Conservation (phyloP, 64 coral and sea anemone genomes). For the Acropora tenuis region DNA sequence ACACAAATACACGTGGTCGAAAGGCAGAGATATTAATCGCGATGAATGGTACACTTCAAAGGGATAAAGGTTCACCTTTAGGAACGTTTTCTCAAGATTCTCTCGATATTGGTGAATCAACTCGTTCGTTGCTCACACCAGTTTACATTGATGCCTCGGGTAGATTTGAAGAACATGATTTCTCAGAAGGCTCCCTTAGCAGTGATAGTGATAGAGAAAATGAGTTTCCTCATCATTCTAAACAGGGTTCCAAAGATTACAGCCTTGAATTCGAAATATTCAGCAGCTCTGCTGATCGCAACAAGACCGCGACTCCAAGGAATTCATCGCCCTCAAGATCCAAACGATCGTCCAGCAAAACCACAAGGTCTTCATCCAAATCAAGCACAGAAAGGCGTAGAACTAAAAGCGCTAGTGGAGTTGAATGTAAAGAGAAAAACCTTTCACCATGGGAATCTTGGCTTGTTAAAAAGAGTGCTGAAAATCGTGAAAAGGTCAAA, state of each 20-base stretch:
- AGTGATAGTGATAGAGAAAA: constrained; percentile 45
- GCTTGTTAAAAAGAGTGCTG: constrained; percentile 74
- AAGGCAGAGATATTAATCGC: background rate
- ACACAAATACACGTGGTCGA: background rate
- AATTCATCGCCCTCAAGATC: background rate
- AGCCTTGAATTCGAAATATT: constrained; percentile 14
- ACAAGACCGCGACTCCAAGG: background rate
- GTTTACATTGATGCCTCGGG: background rate
- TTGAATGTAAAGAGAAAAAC: constrained; percentile 14
- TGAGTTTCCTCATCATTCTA: background rate
- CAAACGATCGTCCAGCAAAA: constrained; percentile 18
- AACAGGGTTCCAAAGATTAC: background rate
- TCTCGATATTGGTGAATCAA: constrained; percentile 70
- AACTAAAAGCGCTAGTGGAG: background rate
- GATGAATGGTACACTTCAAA: constrained; percentile 11
- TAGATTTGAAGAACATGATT: constrained; percentile 31
- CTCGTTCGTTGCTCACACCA: constrained; percentile 80
- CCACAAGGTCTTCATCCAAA: background rate
- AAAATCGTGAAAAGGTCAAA: constrained; percentile 80
- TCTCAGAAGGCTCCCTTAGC: constrained; percentile 77
- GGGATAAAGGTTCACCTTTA: background rate
- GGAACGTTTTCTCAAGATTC: constrained; percentile 77
- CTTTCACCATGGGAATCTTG: constrained; percentile 89
- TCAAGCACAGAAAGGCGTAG: constrained; percentile 13
- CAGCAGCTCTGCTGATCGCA: background rate